phyloP scores from a whole-genome alignment of 2,113 vertebrate species.

The Polyodon spathula region DNA sequence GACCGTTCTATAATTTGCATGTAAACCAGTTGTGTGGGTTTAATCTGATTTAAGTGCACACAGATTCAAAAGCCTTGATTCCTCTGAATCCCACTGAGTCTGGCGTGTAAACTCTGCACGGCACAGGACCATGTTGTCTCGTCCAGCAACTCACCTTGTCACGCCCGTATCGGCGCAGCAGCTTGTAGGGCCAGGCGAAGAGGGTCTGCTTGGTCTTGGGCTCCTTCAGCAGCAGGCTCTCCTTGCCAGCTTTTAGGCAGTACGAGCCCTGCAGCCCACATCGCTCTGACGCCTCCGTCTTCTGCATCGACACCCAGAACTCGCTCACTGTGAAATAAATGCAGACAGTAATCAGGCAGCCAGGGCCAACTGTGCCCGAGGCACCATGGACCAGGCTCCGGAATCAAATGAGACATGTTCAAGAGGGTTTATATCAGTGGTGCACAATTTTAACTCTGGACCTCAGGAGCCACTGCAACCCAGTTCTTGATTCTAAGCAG shows the following conservation, averaged over 20 bases:
- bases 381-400: too few species aligned
- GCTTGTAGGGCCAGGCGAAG: conserved; percentile 84
- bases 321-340: conserved; percentile 56
- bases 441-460: too few species aligned
- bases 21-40: too few species aligned
- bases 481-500: too few species aligned
- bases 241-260: conserved; percentile 68
- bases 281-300: conserved; percentile 82
- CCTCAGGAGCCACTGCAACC: too few species aligned
- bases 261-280: conserved; percentile 71
- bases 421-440: too few species aligned
- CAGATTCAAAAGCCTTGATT: too few species aligned
- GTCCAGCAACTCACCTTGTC: conserved; percentile 68
- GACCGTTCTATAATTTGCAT: too few species aligned
- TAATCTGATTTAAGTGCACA: too few species aligned
- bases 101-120: not conserved
- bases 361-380: not conserved
- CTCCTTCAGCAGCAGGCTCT: conserved; percentile 69
- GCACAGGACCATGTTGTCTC: not conserved
- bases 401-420: too few species aligned
- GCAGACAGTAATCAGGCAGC: conserved; percentile 2
- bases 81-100: too few species aligned
- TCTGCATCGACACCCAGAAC: conserved; percentile 83
- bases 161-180: conserved; percentile 84
- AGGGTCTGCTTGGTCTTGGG: conserved; percentile 55